Percentiles rank a stretch among this genome's conserved stretches.
These are phyloP conservation scores for Pseudococcus longispinus DNA, from an alignment of 2,888 invertebrate genomes.

Conservation along the genomic window DNA sequence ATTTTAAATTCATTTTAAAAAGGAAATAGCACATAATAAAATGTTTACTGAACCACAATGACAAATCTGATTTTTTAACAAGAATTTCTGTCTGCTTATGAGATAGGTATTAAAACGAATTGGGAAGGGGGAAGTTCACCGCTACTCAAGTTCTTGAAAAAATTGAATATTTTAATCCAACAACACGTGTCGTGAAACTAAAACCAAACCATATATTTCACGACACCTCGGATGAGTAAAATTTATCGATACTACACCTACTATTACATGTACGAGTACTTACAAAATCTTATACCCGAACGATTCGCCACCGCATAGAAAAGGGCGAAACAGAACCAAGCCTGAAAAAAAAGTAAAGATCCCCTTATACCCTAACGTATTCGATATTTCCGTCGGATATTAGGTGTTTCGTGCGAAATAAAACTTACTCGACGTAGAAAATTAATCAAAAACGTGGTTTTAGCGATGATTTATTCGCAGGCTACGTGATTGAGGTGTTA, in stretches of 20 bases:
- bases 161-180: not conserved
- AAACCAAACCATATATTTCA: not conserved
- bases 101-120: no score
- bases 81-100: no score
- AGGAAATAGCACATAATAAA: no score
- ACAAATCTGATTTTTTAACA: no score
- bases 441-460: slow-evolving; percentile 42
- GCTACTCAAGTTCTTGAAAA: not conserved
- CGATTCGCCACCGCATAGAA: not conserved
- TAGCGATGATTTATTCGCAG: not conserved
- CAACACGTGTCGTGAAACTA: not conserved
- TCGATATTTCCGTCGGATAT: slow-evolving; percentile 9
- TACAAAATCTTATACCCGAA: not conserved
- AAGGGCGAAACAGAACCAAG: not conserved
- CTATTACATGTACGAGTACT: not conserved
- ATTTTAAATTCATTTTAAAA: no score
- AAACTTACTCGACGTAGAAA: slow-evolving; percentile 13
- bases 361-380: not conserved
- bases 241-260: not conserved
- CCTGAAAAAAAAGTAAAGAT: not conserved
- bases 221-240: not conserved
- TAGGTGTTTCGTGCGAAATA: slow-evolving; percentile 24
- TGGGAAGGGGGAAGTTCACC: no score
- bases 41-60: no score
- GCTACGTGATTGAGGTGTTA: slow-evolving; percentile 19